phyloP scores from a whole-genome alignment of 2,797 vertebrate species.

The Acestrorhynchus altus region DNA sequence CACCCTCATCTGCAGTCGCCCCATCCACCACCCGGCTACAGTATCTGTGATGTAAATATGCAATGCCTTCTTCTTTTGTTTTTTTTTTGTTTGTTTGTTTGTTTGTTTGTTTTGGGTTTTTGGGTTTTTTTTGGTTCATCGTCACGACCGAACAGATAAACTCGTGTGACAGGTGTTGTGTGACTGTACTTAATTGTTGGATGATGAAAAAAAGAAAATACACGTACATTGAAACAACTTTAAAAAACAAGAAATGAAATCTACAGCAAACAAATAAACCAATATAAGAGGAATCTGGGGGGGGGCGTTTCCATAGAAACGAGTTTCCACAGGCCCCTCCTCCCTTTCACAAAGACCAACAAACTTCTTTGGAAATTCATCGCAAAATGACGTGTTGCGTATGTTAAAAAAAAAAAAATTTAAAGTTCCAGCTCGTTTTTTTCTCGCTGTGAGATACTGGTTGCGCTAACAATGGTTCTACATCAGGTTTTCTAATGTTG shows the following conservation, averaged over 20 bases:
- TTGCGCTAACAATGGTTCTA: slow-evolving; percentile 41
- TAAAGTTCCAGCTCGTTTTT: slow-evolving; percentile 24
- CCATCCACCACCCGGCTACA: slow-evolving; percentile 54
- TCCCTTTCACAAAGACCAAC: slow-evolving; percentile 36
- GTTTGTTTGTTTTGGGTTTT: too few relatives aligned
- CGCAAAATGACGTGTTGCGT: slow-evolving; percentile 16
- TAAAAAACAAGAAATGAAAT: slow-evolving; percentile 49
- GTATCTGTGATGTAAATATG: slow-evolving; percentile 74
- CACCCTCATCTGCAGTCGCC: background rate
- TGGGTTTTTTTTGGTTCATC: slow-evolving; percentile 40
- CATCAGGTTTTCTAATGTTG: slow-evolving; percentile 70
- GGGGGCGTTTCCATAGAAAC: slow-evolving; percentile 66
- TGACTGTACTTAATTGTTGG: slow-evolving; percentile 61
- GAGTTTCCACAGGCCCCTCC: slow-evolving; percentile 33
- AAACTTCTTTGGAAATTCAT: slow-evolving; percentile 19
- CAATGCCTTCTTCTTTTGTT: slow-evolving; percentile 65
- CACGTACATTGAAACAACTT: too few relatives aligned
- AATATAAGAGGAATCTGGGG: slow-evolving; percentile 23
- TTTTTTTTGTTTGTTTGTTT: background rate
- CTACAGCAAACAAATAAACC: slow-evolving; percentile 19
- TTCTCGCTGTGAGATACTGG: slow-evolving; percentile 41
- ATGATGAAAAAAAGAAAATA: slow-evolving; percentile 58
- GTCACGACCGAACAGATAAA: slow-evolving; percentile 52
- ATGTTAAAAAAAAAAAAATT: background rate
- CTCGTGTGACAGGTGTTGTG: slow-evolving; percentile 39